A percentile compares a stretch with the other conserved stretches of the same genome.
These are phyloP conservation scores for Platalea minor DNA, from an alignment of 2,797 vertebrate genomes.

Conservation along the genomic window DNA sequence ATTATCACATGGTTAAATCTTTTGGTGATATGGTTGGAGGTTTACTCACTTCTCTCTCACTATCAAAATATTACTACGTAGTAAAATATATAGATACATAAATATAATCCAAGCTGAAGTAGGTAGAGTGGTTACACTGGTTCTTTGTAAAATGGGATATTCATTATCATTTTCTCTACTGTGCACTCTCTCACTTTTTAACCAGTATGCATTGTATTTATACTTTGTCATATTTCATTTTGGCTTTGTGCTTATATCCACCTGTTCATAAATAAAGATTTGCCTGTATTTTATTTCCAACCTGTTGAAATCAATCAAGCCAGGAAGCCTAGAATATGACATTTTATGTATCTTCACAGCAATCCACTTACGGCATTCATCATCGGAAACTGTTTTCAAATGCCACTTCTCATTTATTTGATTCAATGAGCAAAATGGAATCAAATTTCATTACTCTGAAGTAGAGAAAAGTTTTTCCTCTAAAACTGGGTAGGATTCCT, in stretches of 20 bases:
- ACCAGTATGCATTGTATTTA: background rate
- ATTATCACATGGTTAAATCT: background rate
- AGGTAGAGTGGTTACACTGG: background rate
- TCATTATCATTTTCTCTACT: background rate
- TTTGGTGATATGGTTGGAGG: background rate
- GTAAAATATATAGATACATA: background rate
- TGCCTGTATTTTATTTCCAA: conserved; percentile 54
- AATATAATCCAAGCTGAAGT: background rate
- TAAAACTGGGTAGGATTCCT: background rate
- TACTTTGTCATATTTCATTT: conserved; percentile 31
- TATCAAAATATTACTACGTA: background rate
- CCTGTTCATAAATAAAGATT: conserved; percentile 55
- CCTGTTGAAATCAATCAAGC: conserved; percentile 53
- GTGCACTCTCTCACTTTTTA: background rate
- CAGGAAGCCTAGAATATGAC: conserved; percentile 36
- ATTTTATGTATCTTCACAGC: conserved; percentile 49
- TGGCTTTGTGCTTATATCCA: background rate
- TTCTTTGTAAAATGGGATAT: background rate
- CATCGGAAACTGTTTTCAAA: conserved; percentile 54
- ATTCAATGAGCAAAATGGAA: conserved; percentile 41
- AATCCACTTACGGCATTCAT: conserved; percentile 36
- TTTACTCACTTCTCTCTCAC: background rate
- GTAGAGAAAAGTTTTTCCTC: conserved; percentile 8
- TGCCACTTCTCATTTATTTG: conserved; percentile 51
- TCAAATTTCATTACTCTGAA: conserved; percentile 33